These are phyloP conservation scores for Strongylocentrotus purpuratus DNA, from an alignment of 35 echinoderm and acorn worm species.

Conservation along the genomic window DNA sequence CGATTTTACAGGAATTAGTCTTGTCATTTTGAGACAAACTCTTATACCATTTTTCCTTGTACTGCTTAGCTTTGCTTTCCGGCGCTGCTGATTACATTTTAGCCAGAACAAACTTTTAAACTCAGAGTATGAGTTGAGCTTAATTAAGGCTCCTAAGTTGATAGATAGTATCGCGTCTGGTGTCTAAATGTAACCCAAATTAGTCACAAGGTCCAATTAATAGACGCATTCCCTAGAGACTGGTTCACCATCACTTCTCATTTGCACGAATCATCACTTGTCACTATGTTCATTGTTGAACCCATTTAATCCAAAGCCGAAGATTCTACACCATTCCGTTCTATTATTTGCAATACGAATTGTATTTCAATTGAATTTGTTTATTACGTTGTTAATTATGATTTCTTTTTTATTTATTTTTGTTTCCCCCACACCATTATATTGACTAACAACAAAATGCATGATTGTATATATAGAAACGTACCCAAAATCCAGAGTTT, in stretches of 20 bases:
- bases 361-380: background rate
- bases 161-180: too few relatives aligned
- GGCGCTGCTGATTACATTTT: background rate
- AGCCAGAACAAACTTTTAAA: background rate
- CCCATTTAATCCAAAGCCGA: background rate
- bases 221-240: background rate
- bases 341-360: background rate
- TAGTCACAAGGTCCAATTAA: background rate
- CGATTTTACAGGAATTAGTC: background rate
- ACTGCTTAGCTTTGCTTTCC: background rate
- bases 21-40: background rate
- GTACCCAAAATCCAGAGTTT: background rate
- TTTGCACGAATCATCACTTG: background rate
- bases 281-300: background rate
- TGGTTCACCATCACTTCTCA: background rate
- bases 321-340: background rate
- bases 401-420: constrained; percentile 6
- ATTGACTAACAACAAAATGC: background rate
- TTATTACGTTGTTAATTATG: background rate
- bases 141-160: too few relatives aligned
- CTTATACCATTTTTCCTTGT: background rate
- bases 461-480: background rate
- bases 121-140: too few relatives aligned
- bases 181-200: too few relatives aligned
- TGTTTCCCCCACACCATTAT: constrained; percentile 14